Evolutionary conservation across 2,113 vertebrate genomes (phyloP), one percentile per base, ranked within the genome.

Genomic region (Emberiza fucata): DNA sequence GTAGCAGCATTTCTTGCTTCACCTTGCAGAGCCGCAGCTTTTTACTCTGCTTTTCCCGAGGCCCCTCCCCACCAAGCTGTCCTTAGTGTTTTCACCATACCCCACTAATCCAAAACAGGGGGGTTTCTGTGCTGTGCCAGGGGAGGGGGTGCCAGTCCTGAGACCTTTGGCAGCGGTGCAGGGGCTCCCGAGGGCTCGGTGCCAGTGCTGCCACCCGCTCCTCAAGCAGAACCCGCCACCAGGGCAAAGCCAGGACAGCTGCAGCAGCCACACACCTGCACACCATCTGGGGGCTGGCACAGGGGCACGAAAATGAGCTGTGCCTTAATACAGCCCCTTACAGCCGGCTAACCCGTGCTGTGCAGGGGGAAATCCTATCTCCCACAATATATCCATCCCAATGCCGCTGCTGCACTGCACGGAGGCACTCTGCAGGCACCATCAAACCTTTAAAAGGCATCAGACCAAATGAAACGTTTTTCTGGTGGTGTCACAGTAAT

Each of bases 181-280:
- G 35, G 48, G 39, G 70, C 61, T 84, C 42, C 80, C 25, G 5
- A 24, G 0, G 3, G 3, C 57, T 40, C 28, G 5, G 48, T 0
- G 1, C 83, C 1, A 50, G 1, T 2, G 2, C 61, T 77, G 88
- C 59, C 6, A 14, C 65, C 77, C 6, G 9, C 79, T 68, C 76
- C 8, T 10, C 65, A 0, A 69, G 59, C 0, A 15, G 76, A 97
- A 90, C 47, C 76, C 0, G 31, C 96, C 71, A 88, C 86, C 54
- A n/a, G 69, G 68, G 72, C 91, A 69, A 29, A 93, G 17, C 57
- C 33, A 0, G 79, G 88, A 86, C 95, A 93, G 95, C 94, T 94
- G 95, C 85, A 8, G 76, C 90, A 29, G 75, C 65, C 94, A 83
- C 75, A 91, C 94, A 53, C 75, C 88, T 70, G n/a, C 0, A 6